Percentiles rank a stretch among this genome's conserved stretches.
phyloP scores from a whole-genome alignment of 2,113 vertebrate species.

The Rana temporaria region DNA sequence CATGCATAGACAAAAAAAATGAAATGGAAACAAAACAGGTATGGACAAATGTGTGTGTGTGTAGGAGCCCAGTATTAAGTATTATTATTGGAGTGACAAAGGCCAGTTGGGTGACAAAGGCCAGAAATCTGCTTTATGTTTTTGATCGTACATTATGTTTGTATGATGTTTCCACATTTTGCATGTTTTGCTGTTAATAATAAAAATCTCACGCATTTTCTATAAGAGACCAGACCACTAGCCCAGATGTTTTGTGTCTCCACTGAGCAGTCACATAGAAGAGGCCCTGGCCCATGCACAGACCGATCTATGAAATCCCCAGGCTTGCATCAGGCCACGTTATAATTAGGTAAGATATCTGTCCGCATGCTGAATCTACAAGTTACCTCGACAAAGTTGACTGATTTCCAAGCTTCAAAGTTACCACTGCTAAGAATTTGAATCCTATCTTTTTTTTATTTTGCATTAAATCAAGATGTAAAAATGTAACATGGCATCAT shows the following conservation, averaged over 20 bases:
- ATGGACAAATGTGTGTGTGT: neutral
- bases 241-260: slow-evolving; percentile 61
- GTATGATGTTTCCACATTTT: slow-evolving; percentile 1
- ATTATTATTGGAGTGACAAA: too few species aligned
- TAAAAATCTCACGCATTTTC: slow-evolving; percentile 27
- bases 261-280: slow-evolving; percentile 59
- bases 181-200: neutral
- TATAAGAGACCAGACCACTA: slow-evolving; percentile 56
- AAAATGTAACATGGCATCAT: too few species aligned
- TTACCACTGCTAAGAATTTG: neutral
- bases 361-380: neutral
- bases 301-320: neutral
- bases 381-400: neutral
- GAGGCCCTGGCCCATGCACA: neutral
- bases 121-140: neutral
- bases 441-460: too few species aligned
- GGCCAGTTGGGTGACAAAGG: neutral
- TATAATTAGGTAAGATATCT: slow-evolving; percentile 16
- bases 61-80: neutral
- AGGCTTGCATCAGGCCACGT: neutral
- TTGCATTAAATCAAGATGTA: too few species aligned
- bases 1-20: too few species aligned
- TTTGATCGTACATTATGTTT: neutral
- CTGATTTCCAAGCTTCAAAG: neutral
- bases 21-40: too few species aligned